Base-by-base conservation (phyloP, 2,888 invertebrate genomes). In the Sarcophaga subvicina region DNA sequence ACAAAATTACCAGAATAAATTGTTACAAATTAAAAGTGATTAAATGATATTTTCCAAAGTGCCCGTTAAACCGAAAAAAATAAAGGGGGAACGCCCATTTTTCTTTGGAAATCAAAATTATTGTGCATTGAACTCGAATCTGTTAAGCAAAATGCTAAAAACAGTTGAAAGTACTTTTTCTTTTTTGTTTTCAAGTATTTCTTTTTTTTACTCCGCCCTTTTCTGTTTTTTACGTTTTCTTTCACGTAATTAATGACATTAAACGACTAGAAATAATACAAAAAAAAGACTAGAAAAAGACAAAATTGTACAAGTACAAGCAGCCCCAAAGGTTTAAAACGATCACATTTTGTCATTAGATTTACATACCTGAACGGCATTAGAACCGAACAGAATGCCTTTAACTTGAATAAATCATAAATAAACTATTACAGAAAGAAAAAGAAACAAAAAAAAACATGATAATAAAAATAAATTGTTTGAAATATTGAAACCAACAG, bases 271-370 rank as follows among this genome's bases (percentile, higher is more conserved):
- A 49, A 49, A 49, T 14, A 49, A 4, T 14, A 49, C 11, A 49
- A 54, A 54, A 12, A 4, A 54, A 4, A 12, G 17, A 54, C 14
- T 4, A 54, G 5, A 54, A 54, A 54, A 54, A 54, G 54, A 54
- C 54, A 54, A 54, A 54, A 54, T 54, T 54, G 54, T 54, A 5
- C 63, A 64, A 45, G 14, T 20, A 67, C 17, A 54, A 3, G 27
- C 63, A 82, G 63, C 59, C 78, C 75, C 71, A 12, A 80, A 67
- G 86, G 64, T 70, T 37, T 2, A 37, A 71, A 73, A 25, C 73
- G 86, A 87, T 88, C 89, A 89, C 88, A 89, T 89, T 90, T 90
- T 91, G 91, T 91, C 91, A 91, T 91, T 91, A 91, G 89, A 90
- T 91, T 91, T 90, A 90, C 91, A 91, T 90, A 90, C 88, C 89